A percentile compares a stretch with the other conserved stretches of the same genome.
phyloP scores from a whole-genome alignment of 2,797 vertebrate genomes.

The Phrynocephalus forsythii region DNA sequence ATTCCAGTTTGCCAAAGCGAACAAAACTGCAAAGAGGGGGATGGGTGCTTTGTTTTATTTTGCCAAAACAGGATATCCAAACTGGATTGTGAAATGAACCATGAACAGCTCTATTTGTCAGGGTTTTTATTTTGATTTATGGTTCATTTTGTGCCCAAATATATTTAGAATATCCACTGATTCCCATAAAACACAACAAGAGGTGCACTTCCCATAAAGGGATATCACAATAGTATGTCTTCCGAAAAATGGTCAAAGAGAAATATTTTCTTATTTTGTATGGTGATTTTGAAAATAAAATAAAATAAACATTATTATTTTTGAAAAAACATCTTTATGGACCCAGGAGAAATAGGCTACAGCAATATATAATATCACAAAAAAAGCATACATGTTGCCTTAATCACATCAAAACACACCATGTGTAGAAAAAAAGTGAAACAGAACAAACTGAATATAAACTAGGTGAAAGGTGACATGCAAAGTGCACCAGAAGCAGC shows the following conservation, averaged over 20 bases:
- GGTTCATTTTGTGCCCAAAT: no score
- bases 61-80: no score
- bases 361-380: constrained; percentile 44
- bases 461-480: constrained; percentile 63
- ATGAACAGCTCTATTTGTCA: no score
- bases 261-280: background rate
- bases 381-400: constrained; percentile 39
- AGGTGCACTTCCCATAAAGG: background rate
- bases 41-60: no score
- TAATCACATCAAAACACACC: constrained; percentile 59
- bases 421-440: constrained; percentile 60
- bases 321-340: no score
- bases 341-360: constrained; percentile 47
- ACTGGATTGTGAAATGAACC: no score
- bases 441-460: constrained; percentile 41
- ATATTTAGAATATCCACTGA: background rate
- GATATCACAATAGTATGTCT: background rate
- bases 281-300: constrained; percentile 45
- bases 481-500: constrained; percentile 60
- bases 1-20: no score
- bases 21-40: no score
- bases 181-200: background rate
- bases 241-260: background rate
- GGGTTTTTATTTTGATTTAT: no score
- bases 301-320: no score